These are phyloP conservation scores for Aphodius sticticus DNA, from an alignment of 2,888 invertebrate species.

Conservation along the genomic window DNA sequence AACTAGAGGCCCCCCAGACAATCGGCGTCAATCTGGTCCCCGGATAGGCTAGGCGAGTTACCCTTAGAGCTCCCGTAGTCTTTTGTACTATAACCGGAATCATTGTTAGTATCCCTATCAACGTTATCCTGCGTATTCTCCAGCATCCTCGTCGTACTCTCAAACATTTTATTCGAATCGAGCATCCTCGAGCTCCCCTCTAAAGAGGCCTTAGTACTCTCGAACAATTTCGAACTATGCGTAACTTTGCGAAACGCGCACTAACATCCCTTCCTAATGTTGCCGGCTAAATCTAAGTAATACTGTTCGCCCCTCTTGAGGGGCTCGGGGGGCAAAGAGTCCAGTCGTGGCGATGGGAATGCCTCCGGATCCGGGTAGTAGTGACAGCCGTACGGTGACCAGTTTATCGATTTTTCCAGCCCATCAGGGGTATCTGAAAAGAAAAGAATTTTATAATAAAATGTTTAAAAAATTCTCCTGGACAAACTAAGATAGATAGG, in stretches of 20 bases:
- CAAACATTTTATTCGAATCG: slow-evolving; percentile 53
- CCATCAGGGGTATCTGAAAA: slow-evolving; percentile 36
- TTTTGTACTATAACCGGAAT: slow-evolving; percentile 86
- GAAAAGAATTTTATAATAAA: too few species aligned
- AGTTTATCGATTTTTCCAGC: slow-evolving; percentile 56
- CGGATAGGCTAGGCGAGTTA: slow-evolving; percentile 77
- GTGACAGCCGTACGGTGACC: slow-evolving; percentile 93
- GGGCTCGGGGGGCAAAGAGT: slow-evolving; percentile 87
- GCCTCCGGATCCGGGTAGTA: slow-evolving; percentile 87
- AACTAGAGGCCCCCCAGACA: slow-evolving; percentile 72
- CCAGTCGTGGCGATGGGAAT: slow-evolving; percentile 85
- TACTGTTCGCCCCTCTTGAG: slow-evolving; percentile 90
- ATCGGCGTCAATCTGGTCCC: slow-evolving; percentile 60
- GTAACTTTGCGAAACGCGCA: slow-evolving; percentile 55
- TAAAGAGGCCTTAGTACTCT: slow-evolving; percentile 44
- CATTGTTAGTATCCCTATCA: slow-evolving; percentile 77
- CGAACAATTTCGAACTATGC: slow-evolving; percentile 49
- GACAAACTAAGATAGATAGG: too few species aligned
- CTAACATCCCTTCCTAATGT: slow-evolving; percentile 77
- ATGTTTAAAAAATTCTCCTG: too few species aligned
- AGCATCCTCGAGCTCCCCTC: slow-evolving; percentile 51
- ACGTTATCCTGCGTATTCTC: slow-evolving; percentile 55
- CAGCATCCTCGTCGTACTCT: slow-evolving; percentile 52
- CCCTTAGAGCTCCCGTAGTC: slow-evolving; percentile 82
- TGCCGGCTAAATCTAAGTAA: slow-evolving; percentile 92